These are phyloP conservation scores for Karalla daura DNA, from an alignment of 2,797 vertebrate genomes.

Conservation along the genomic window DNA sequence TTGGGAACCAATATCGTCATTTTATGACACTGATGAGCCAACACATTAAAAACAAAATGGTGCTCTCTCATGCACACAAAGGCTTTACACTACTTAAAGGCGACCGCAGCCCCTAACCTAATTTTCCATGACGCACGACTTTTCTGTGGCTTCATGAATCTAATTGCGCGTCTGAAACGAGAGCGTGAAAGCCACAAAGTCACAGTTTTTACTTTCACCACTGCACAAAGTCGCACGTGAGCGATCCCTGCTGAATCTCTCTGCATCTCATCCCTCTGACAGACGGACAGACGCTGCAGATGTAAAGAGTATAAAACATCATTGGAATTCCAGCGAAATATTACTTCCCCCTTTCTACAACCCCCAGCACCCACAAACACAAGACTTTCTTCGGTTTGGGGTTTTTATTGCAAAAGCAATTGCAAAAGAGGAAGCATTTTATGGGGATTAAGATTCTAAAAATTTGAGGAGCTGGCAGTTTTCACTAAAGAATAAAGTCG, in stretches of 20 bases:
- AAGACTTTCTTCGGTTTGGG: not conserved
- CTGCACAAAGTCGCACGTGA: constrained; percentile 12
- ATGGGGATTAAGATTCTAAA: not conserved
- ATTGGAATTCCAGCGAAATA: not conserved
- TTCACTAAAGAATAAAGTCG: not conserved
- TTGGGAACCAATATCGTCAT: too few species aligned
- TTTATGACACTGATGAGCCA: too few species aligned
- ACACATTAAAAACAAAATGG: not conserved
- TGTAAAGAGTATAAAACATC: not conserved
- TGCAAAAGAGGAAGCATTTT: not conserved
- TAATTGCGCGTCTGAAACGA: constrained; percentile 35
- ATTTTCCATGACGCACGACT: constrained; percentile 44
- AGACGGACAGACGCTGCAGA: not conserved
- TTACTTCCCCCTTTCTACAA: not conserved
- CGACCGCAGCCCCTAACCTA: not conserved
- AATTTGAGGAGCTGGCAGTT: not conserved
- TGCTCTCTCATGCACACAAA: not conserved
- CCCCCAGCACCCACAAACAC: not conserved
- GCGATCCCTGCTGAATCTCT: not conserved
- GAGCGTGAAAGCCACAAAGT: not conserved
- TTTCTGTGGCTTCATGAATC: constrained; percentile 38
- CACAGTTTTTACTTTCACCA: too few species aligned
- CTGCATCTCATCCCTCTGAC: not conserved
- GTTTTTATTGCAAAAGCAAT: too few species aligned
- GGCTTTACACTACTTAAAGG: constrained; percentile 3